Percentiles rank a stretch among this genome's conserved stretches.
Evolutionary conservation across 2,113 vertebrate species (phyloP).

Genomic region (Sisor rabdophorus): DNA sequence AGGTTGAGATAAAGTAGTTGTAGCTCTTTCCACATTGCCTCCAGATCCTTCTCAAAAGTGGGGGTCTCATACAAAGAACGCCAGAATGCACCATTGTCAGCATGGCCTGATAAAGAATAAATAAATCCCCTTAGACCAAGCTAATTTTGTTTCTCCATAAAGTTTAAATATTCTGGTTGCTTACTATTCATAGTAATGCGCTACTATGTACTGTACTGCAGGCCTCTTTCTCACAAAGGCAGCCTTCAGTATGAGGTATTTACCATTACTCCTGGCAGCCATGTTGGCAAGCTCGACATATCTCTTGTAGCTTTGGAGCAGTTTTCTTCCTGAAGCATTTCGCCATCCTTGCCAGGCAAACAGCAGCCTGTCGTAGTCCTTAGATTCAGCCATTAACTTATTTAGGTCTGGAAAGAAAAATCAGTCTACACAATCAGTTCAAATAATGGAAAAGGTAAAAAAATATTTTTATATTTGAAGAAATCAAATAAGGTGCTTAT

Average conservation of each 20-base stretch:
- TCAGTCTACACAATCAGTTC: conserved; percentile 6
- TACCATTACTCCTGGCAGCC: conserved; percentile 86
- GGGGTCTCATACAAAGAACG: conserved; percentile 84
- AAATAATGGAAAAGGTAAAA: background rate
- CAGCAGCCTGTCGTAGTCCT: conserved; percentile 80
- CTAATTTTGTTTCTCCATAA: too few relatives aligned
- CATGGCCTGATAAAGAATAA: conserved; percentile 67
- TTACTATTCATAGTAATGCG: background rate
- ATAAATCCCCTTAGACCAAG: background rate
- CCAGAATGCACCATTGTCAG: conserved; percentile 86
- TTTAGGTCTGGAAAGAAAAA: conserved; percentile 77
- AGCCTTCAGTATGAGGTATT: conserved; percentile 45
- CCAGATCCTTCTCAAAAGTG: conserved; percentile 84
- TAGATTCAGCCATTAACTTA: conserved; percentile 80
- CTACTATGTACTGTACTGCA: background rate
- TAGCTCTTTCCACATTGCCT: conserved; percentile 82
- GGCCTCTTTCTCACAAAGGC: background rate
- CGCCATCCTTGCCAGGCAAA: conserved; percentile 91
- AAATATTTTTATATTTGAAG: background rate
- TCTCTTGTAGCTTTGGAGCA: conserved; percentile 75
- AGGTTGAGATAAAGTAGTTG: conserved; percentile 88
- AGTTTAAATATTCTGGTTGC: background rate
- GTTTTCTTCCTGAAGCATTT: conserved; percentile 78
- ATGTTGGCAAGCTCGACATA: conserved; percentile 89
- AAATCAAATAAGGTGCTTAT: too few relatives aligned